These are phyloP conservation scores for Tillus elongatus DNA, from an alignment of 2,888 invertebrate species.

Conservation along the genomic window DNA sequence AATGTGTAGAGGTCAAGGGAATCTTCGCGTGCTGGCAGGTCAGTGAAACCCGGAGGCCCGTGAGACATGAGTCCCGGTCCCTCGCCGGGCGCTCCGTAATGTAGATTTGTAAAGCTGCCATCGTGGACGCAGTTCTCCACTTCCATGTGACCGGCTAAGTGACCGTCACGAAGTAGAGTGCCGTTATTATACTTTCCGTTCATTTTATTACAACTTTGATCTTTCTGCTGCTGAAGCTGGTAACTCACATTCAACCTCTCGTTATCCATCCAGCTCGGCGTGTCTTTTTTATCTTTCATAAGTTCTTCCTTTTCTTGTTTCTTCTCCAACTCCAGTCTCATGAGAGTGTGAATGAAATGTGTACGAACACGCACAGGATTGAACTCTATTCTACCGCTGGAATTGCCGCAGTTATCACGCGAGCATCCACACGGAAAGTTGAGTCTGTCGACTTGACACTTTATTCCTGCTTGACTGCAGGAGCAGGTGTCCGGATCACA, in stretches of 20 bases:
- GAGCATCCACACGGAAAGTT: slow-evolving; percentile 97
- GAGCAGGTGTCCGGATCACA: slow-evolving; percentile 95
- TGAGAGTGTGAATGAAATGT: slow-evolving; percentile 93
- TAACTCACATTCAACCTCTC: slow-evolving; percentile 36
- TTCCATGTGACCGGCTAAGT: slow-evolving; percentile 41
- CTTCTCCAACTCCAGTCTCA: slow-evolving; percentile 84
- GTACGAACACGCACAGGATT: slow-evolving; percentile 91
- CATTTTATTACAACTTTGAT: slow-evolving; percentile 1
- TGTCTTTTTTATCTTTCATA: slow-evolving; percentile 38
- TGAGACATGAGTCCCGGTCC: slow-evolving; percentile 32
- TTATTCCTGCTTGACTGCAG: slow-evolving; percentile 90
- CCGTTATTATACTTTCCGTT: slow-evolving; percentile 11
- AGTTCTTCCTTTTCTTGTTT: slow-evolving; percentile 57
- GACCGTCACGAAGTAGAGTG: slow-evolving; percentile 13
- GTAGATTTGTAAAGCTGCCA: slow-evolving; percentile 59
- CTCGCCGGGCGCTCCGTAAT: slow-evolving; percentile 51
- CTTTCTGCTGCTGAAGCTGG: slow-evolving; percentile 19
- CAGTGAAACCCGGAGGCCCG: slow-evolving; percentile 33
- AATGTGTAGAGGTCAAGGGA: slow-evolving; percentile 53
- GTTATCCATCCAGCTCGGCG: slow-evolving; percentile 46
- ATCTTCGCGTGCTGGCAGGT: slow-evolving; percentile 46
- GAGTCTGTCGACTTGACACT: slow-evolving; percentile 93
- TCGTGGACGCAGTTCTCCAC: slow-evolving; percentile 57
- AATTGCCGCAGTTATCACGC: slow-evolving; percentile 87
- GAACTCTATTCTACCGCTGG: slow-evolving; percentile 89